A percentile compares a stretch with the other conserved stretches of the same genome.
Evolutionary conservation across 2,113 vertebrate genomes (phyloP).

Genomic region (Austrofundulus limnaeus): DNA sequence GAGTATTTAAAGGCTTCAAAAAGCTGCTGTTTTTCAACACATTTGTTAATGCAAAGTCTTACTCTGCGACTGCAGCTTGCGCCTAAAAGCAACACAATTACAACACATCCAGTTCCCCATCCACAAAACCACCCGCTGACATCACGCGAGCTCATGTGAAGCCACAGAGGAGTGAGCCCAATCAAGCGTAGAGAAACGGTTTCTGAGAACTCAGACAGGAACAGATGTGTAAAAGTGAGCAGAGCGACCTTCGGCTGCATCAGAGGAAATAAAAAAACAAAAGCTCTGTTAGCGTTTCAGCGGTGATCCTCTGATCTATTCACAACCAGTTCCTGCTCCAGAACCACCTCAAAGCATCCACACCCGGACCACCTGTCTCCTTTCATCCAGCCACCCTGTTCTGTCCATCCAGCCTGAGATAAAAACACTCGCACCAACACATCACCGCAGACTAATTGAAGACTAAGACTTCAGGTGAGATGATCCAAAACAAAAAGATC

Average conservation of each 20-base stretch:
- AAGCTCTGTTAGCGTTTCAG: slow-evolving; percentile 45
- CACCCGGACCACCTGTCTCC: slow-evolving; percentile 6
- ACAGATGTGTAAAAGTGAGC: not conserved
- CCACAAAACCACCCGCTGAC: not conserved
- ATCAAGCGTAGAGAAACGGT: no score
- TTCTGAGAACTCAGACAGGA: not conserved
- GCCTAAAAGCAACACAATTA: not conserved
- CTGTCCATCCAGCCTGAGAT: not conserved
- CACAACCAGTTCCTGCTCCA: slow-evolving; percentile 12
- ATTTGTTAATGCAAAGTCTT: no score
- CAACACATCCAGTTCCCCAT: slow-evolving; percentile 2
- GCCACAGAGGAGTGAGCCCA: not conserved
- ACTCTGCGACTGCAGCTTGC: no score
- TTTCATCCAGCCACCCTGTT: slow-evolving; percentile 1
- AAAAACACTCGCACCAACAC: not conserved
- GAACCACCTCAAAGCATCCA: slow-evolving; percentile 37
- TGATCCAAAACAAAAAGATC: no score
- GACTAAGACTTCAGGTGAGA: not conserved
- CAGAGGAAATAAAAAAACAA: slow-evolving; percentile 15
- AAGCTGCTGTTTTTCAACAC: no score
- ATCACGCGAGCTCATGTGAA: not conserved
- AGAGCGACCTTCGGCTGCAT: not conserved
- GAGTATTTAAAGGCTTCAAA: no score
- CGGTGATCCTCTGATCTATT: slow-evolving; percentile 32
- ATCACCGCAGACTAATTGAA: not conserved